Base-by-base conservation (phyloP, 2,113 vertebrate genomes). In the Rostratula benghalensis region DNA sequence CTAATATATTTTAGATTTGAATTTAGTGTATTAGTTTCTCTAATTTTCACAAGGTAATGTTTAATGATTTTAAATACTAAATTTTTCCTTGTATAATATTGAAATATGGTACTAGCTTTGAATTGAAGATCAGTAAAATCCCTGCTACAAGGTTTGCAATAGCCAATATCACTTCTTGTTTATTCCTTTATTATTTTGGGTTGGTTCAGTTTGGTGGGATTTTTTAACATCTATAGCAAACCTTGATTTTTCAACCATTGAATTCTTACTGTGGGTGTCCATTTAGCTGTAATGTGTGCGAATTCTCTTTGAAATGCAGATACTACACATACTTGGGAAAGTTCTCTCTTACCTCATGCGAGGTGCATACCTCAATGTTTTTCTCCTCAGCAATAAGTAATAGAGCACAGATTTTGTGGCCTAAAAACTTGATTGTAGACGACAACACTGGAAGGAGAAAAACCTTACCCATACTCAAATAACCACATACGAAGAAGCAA, bases 291-390 rank as follows among this genome's bases (percentile, higher is more conserved):
- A 67, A 54, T 22, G 14, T n/a, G 10, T 74, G 16, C 7, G 3
- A 61, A 46, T 83, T 77, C 7, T 64, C 23, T 70, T 57, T 64
- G 70, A 70, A 83, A 70, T 28, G 51, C 17, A 41, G 39, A n/a
- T 27, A 37, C 21, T 43, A 10, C 0, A 0, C 14, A 16, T 23
- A 2, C 12, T 46, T 79, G 65, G 14, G 45, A 35, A 61, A 14
- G 41, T 51, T 90, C 30, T n/a, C 24, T 81, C 39, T 51, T 59
- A 46, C 28, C 31, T 77, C 14, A 18, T 64, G 3, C 28, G 64
- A 24, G 20, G 4, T 69, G 16, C 17, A 50, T 41, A 30, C 25
- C 22, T 76, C 28, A 63, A 50, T 6, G 50, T 78, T 90, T 76
- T n/a, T 87, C 15, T 69, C 8, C 28, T 68, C 8, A 31, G 15